Conservation (phyloP, 92 coral and sea anemone species). For the Virgularia gustaviana region DNA sequence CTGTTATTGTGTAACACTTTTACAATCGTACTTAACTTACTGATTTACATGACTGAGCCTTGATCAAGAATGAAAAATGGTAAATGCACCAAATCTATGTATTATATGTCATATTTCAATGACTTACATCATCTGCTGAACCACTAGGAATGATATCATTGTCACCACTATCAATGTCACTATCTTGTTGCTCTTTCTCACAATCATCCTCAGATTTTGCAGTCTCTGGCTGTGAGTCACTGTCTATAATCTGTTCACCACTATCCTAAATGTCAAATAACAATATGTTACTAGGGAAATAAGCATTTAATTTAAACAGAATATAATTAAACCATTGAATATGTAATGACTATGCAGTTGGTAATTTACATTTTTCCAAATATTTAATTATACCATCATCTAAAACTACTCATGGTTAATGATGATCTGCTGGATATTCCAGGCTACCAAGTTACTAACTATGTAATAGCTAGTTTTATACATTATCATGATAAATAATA, state of each 20-base stretch:
- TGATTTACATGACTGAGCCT: too few species aligned
- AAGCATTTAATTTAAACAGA: not conserved
- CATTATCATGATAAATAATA: too few species aligned
- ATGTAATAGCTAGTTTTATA: too few species aligned
- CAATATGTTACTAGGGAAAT: not conserved
- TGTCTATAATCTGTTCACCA: conserved; percentile 14
- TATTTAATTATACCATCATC: too few species aligned
- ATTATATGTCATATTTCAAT: not conserved
- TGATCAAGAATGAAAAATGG: too few species aligned
- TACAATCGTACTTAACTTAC: too few species aligned
- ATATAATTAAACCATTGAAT: not conserved
- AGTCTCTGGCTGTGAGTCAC: not conserved
- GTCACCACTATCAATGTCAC: conserved; percentile 33
- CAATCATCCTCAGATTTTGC: not conserved
- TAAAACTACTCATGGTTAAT: too few species aligned
- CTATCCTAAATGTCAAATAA: not conserved
- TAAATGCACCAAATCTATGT: not conserved
- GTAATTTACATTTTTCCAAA: too few species aligned
- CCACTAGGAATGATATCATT: not conserved
- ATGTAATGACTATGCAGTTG: too few species aligned
- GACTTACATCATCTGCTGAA: not conserved
- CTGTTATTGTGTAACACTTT: too few species aligned
- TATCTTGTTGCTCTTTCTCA: conserved; percentile 5
- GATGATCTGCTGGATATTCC: too few species aligned
- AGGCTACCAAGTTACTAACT: too few species aligned